Evolutionary conservation across 2,797 vertebrate species (phyloP).

Genomic region (Fratercula arctica): DNA sequence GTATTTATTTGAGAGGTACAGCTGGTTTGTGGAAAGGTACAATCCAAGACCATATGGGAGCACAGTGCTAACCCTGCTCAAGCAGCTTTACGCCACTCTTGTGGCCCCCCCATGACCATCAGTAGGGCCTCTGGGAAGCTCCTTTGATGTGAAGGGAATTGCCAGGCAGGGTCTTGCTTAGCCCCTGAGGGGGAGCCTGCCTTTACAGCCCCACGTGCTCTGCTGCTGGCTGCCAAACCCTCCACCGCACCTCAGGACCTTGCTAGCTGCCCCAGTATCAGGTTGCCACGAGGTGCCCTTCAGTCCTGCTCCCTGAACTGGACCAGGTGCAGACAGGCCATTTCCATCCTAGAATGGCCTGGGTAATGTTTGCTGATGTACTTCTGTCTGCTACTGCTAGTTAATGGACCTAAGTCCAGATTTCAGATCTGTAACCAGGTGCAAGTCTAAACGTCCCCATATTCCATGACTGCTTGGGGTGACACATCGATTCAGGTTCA

Average conservation of each 20-base stretch:
- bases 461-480: not conserved
- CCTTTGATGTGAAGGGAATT: not conserved
- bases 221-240: not conserved
- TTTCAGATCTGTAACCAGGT: not conserved
- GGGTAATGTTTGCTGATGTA: not conserved
- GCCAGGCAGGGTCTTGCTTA: not conserved
- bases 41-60: constrained; percentile 36
- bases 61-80: not conserved
- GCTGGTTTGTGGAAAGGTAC: constrained; percentile 55
- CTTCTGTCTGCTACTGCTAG: not conserved
- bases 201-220: fast-evolving
- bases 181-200: not conserved
- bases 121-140: not conserved
- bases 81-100: not conserved
- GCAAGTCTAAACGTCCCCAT: not conserved
- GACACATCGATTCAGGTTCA: not conserved
- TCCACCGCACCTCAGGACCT: not conserved
- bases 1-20: constrained; percentile 60
- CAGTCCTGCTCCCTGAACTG: not conserved
- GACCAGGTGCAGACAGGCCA: not conserved
- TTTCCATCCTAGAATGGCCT: not conserved
- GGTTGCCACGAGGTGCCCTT: not conserved
- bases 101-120: not conserved
- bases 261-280: not conserved
- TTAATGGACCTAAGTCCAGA: not conserved